Base-by-base conservation (phyloP, 2,888 invertebrate genomes). In the Stegophylla sp. region DNA sequence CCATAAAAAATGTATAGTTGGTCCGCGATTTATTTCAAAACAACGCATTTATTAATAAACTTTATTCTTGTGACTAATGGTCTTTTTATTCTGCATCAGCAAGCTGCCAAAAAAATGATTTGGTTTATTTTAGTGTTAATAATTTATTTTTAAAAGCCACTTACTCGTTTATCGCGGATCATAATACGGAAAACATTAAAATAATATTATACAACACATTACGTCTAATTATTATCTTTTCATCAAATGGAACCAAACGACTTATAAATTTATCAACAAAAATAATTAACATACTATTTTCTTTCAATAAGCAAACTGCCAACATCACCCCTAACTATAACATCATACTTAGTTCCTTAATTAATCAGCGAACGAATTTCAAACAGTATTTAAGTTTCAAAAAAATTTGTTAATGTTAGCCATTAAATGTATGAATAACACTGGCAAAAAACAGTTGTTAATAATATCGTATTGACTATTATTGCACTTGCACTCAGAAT, bases 61-160 rank as follows among this genome's bases (percentile, higher is more conserved):
- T 76, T 75, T 63, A 75, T 64, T 64, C 53, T 43, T 5, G 66
- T 76, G 66, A 76, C 64, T 76, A 66, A 76, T 53, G 75, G 41
- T 43, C 13, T 43, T 66, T 53, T 76, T 53, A 66, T 66, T 64
- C 64, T 41, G 53, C 64, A 43, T 3, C 41, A 53, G 53, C 64
- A 3, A 66, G 64, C 53, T 66, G 75, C 64, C 66, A 76, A 76
- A 75, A 75, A 64, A 76, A 76, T 23, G 17, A 75, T 66, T 75
- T 75, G 53, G 51, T 66, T 75, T 75, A 75, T 64, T 75, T 51
- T 64, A 66, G 41, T 43, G 75, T 66, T 75, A 23, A 64, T 75
- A 53, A 75, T 66, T 64, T 64, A 53, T 75, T 41, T 75, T 53
- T 64, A 75, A 75, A 66, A 66, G 64, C 51, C 10, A 41, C 51